These are phyloP conservation scores for Centropus unirufus DNA, from an alignment of 2,113 vertebrate species.

Conservation along the genomic window DNA sequence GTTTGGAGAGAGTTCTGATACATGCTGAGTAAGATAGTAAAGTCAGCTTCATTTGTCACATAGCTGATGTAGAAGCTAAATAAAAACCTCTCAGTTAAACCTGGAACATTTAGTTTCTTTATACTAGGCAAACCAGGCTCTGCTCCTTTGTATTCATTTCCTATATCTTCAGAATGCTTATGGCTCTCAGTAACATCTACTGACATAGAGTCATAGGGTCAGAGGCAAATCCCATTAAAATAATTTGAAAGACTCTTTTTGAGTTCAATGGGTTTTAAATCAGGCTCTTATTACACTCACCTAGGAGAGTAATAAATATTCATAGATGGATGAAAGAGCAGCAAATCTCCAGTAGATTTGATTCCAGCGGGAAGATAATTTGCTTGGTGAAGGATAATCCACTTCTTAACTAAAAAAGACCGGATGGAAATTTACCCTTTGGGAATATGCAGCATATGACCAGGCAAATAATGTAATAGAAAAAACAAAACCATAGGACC, in stretches of 20 bases:
- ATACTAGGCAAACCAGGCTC: not conserved
- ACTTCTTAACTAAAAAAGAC: not conserved
- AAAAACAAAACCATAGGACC: not conserved
- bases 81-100: conserved; percentile 16
- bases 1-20: not conserved
- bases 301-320: conserved; percentile 36
- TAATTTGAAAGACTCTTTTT: conserved; percentile 23
- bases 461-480: not conserved
- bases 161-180: not conserved
- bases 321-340: conserved; percentile 8
- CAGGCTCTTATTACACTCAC: conserved; percentile 1
- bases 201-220: conserved; percentile 20
- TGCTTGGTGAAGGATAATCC: not conserved
- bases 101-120: not conserved
- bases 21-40: not conserved
- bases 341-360: not conserved
- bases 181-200: not conserved
- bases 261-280: conserved; percentile 16
- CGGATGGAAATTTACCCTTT: not conserved
- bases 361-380: not conserved
- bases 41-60: not conserved
- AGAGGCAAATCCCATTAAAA: conserved; percentile 40
- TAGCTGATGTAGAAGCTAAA: not conserved
- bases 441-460: not conserved
- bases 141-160: not conserved